These are phyloP conservation scores for Falco novaeseelandiae DNA, from an alignment of 2,797 vertebrate species.

Conservation along the genomic window DNA sequence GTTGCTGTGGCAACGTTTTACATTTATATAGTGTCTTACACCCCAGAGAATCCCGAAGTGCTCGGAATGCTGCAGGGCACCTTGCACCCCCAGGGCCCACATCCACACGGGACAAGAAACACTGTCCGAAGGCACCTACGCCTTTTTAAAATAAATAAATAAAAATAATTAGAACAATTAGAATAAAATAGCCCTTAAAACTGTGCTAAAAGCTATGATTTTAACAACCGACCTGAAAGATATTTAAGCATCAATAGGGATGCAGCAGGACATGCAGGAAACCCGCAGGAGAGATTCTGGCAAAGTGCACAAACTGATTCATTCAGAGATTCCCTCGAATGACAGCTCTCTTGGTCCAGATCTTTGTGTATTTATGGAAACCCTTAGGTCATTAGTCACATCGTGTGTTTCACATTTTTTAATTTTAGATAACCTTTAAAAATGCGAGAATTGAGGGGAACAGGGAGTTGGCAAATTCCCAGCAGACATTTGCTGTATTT, in stretches of 20 bases:
- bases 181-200: not conserved
- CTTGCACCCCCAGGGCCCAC: not conserved
- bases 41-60: conserved; percentile 15
- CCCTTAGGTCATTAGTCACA: not conserved
- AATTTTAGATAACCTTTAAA: conserved; percentile 28
- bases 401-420: not conserved
- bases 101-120: not conserved
- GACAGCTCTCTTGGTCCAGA: not conserved
- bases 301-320: not conserved
- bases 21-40: conserved; percentile 39
- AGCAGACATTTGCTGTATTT: not conserved
- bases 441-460: not conserved
- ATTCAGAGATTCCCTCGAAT: not conserved
- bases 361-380: not conserved
- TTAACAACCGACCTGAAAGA: not conserved
- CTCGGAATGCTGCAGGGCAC: not conserved
- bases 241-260: not conserved
- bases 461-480: not conserved
- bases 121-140: not conserved
- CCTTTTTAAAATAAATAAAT: not conserved
- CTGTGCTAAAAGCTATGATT: not conserved
- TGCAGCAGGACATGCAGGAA: not conserved
- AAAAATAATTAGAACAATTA: not conserved
- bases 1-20: conserved; percentile 63
- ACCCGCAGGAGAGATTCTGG: not conserved